Evolutionary conservation across 2,797 vertebrate genomes (phyloP), one percentile per base, ranked within the genome.

Genomic region (Anguilla marmorata): DNA sequence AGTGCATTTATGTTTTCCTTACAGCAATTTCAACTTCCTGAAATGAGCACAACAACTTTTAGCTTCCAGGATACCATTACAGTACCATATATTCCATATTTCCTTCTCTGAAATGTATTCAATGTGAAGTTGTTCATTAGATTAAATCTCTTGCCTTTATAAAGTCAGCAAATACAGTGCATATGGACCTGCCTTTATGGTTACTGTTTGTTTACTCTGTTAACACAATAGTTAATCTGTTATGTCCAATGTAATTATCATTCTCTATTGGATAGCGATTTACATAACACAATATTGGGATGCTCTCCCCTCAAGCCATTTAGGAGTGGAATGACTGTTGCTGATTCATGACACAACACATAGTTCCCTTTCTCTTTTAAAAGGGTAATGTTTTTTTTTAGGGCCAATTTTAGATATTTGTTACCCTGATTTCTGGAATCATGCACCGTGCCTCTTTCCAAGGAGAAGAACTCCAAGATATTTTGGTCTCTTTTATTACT

Each of bases 371-470:
- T 69, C 74, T 87, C 54, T 84, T n/a, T 86, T 21, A 63, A 21
- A 48, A 76, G 2, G 69, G 24, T 90, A 86, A 90, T 88, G 83
- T 27, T 87, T 90, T 90, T 90, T 90, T 90, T 76, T 92, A 90
- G 69, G 79, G 85, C 84, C 24, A 33, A 86, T 86, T 87, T 90
- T 85, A 52, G 66, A 58, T 8, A n/a, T 27, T 66, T 2, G n/a
- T 91, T 90, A 86, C 58, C 3, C 8, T n/a, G 30, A 37, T 86
- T 52, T 58, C 56, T 30, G 58, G 80, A 90, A 69, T 88, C 88
- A 89, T 88, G 86, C 48, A 87, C 66, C 74, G 37, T 88, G 58
- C 87, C 76, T 88, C 76, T 54, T 76, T 72, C 85, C 69, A 24
- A n/a, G 24, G 79, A 45, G 21, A 76, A 41, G 74, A 41, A 76